Base-by-base conservation (phyloP, 2,797 vertebrate genomes). In the Poecilia picta region DNA sequence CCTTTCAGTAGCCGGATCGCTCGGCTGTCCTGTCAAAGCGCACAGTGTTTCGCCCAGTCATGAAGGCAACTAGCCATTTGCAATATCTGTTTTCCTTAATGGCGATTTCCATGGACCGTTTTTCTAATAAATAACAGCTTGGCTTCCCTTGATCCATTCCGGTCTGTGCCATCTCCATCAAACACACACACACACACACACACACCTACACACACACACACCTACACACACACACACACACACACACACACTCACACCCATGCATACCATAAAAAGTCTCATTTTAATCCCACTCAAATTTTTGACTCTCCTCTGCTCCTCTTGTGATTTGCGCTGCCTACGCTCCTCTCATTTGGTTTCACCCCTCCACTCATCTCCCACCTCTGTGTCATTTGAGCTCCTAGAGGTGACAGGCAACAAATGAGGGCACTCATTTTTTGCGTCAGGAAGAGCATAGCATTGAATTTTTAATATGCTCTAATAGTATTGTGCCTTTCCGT, bases 391-490 rank as follows among this genome's bases (percentile, higher is more conserved):
- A 80, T 76, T 59, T 25, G 83, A 85, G 81, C 80, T 91, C 78
- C 86, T 77, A 68, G 85, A 90, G 91, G 92, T 92, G 93, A 94
- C 88, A 83, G 85, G 82, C 89, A 87, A 87, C 53, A 88, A 92
- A 93, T 88, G 89, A 92, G 89, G 91, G 90, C 88, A 88, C 86
- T 92, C 90, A 89, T 88, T 88, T 87, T 75, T 92, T 90, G 85
- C 81, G 76, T 89, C 85, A 88, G 87, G 89, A 59, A 74, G 73
- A 83, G 88, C 79, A 83, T 85, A 80, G 80, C 80, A 81, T 87
- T 93, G 85, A 90, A 93, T 94, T 92, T 94, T 93, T 93, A 89
- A 94, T 94, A 89, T 75, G 71, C 86, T 82, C 73, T 78, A 88
- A 90, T 88, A 83, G 83, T 8, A 11, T 74, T 79, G 64, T 64